Percentiles rank a stretch among this genome's conserved stretches.
These are phyloP conservation scores for Neoaliturus tenellus DNA, from an alignment of 2,888 invertebrate species.

Conservation along the genomic window DNA sequence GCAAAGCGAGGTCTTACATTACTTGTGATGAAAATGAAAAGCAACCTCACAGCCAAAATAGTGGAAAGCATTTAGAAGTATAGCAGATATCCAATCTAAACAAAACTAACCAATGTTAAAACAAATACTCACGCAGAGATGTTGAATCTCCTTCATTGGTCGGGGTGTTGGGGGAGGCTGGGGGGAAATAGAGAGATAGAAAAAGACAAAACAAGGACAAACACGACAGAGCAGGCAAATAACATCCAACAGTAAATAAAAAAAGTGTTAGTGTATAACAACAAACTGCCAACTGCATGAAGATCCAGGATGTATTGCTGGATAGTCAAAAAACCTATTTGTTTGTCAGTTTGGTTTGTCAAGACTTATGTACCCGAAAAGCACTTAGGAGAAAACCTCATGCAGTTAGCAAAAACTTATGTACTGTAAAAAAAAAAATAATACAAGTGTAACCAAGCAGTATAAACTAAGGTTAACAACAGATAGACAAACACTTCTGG, in stretches of 20 bases:
- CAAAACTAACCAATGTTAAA: background rate
- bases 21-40: background rate
- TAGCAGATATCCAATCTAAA: background rate
- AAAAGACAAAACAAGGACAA: constrained; percentile 54
- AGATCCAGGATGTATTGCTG: too few relatives aligned
- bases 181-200: constrained; percentile 60
- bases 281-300: constrained; percentile 40
- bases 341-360: too few relatives aligned
- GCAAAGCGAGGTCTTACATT: background rate
- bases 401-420: too few relatives aligned
- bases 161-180: constrained; percentile 74
- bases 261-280: constrained; percentile 48
- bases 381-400: too few relatives aligned
- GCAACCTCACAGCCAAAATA: background rate
- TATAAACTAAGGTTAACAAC: too few relatives aligned
- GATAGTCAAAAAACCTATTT: too few relatives aligned
- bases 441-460: too few relatives aligned
- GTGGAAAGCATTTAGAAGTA: background rate
- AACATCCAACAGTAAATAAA: constrained; percentile 54
- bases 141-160: constrained; percentile 74
- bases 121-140: constrained; percentile 73
- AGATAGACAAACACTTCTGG: too few relatives aligned
- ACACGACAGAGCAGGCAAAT: constrained; percentile 55
- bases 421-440: too few relatives aligned
- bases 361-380: too few relatives aligned